These are phyloP conservation scores for Ptilorrhoa leucosticta DNA, from an alignment of 2,113 vertebrate species.

Conservation along the genomic window DNA sequence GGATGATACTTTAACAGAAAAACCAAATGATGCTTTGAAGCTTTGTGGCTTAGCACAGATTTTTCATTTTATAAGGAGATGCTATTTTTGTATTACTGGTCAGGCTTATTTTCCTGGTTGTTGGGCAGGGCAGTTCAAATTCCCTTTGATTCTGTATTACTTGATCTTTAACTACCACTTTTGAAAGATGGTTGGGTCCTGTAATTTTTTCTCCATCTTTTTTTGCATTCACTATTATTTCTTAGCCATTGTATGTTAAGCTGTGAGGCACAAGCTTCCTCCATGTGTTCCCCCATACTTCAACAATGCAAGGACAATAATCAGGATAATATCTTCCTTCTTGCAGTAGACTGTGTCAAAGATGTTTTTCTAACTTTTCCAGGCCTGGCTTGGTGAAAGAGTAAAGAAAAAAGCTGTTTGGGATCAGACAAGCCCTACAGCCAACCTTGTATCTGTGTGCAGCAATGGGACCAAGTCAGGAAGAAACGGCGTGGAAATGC, in stretches of 20 bases:
- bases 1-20: constrained; percentile 50
- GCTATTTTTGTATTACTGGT: constrained; percentile 68
- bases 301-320: not conserved
- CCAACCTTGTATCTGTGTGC: not conserved
- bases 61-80: constrained; percentile 60
- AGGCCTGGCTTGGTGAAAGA: not conserved
- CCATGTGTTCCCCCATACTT: not conserved
- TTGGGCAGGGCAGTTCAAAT: constrained; percentile 33
- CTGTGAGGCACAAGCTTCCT: not conserved
- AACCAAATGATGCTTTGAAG: constrained; percentile 63
- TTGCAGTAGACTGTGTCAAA: not conserved
- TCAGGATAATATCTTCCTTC: not conserved
- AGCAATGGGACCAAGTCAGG: not conserved
- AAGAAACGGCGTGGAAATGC: not conserved
- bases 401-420: not conserved
- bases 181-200: constrained; percentile 23
- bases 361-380: not conserved
- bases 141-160: constrained; percentile 61
- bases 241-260: not conserved
- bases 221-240: not conserved
- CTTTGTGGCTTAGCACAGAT: constrained; percentile 67
- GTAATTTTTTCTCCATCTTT: not conserved
- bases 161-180: constrained; percentile 52
- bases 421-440: not conserved
- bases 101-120: constrained; percentile 61